Base-by-base conservation (phyloP, 2,113 vertebrate genomes). In the Gadus chalcogrammus region DNA sequence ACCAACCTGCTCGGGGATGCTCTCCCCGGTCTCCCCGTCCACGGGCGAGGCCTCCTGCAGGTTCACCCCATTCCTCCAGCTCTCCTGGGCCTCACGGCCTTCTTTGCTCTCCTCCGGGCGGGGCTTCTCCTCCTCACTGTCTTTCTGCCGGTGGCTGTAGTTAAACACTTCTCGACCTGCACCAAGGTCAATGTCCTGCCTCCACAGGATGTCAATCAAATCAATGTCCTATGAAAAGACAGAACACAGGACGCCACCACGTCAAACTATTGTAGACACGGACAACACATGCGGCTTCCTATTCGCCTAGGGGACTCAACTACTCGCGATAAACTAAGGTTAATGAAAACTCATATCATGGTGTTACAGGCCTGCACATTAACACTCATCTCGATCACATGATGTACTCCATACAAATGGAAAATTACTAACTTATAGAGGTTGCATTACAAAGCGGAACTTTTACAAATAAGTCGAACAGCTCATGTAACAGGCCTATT, bases 201-300 rank as follows among this genome's bases (percentile, higher is more conserved):
- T 93, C 97, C 97, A 99, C 89, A 99, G 93, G 90, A 99, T 98
- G 93, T 99, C 97, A 93, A 98, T 97, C 91, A 98, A 92, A 93
- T 98, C 96, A 91, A 98, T 99, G 91, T 99, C 97, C 96, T 99
- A 90, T 75, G 91, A 93, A 89, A 78, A 85, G 72, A 86, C 16
- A 80, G 27, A 48, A 12, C 42, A 48, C 42, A 48, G 8, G 42
- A 48, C 42, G 62, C 71, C 61, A 75, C 78, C 71, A 74, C 61
- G 42, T 48, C 12, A 48, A 48, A 48, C 42, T 48, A 74, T 61
- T 70, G 59, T 70, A 82, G 18, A 79, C 42, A 48, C 42, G 8
- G 11, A 12, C 42, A 48, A 48, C 42, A 48, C 42, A 48, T 2
- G 6, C 31, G 31, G 31, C 31, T 35, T 35, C 31, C 31, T 35